Percentiles rank a stretch among this genome's conserved stretches.
Evolutionary conservation across 1,140 invertebrate genomes (phyloP).

Genomic region (Macrotrachela quadricornifera): DNA sequence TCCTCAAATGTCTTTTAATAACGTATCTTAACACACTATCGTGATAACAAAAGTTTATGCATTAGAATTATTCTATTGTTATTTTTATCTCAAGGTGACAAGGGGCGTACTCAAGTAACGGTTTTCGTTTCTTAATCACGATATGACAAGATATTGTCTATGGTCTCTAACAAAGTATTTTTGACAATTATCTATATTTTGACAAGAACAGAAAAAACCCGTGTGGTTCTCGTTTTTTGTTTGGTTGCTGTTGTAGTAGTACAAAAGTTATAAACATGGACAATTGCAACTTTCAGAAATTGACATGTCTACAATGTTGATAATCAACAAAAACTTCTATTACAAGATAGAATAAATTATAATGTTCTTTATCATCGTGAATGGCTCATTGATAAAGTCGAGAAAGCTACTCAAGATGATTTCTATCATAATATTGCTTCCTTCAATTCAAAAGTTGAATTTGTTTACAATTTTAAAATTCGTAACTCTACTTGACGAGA

Average conservation of each 20-base stretch:
- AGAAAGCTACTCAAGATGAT: conserved; percentile 10
- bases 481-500: conserved; percentile 14
- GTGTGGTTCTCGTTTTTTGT: too few species aligned
- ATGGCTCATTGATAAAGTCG: conserved; percentile 14
- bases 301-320: background rate
- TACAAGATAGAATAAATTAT: conserved; percentile 11
- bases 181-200: too few species aligned
- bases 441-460: conserved; percentile 18
- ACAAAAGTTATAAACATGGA: conserved; percentile 3
- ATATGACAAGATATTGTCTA: too few species aligned
- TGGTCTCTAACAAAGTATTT: too few species aligned
- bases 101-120: too few species aligned
- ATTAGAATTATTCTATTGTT: too few species aligned
- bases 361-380: conserved; percentile 13
- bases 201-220: too few species aligned
- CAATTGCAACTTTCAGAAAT: conserved; percentile 2
- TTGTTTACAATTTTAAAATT: conserved; percentile 16
- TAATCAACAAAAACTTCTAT: conserved; percentile 7
- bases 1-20: too few species aligned
- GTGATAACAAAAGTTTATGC: too few species aligned
- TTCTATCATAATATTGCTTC: conserved; percentile 19
- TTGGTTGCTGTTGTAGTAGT: background rate
- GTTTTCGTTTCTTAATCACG: too few species aligned
- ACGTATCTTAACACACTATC: too few species aligned
- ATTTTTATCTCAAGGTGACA: too few species aligned